phyloP scores from a whole-genome alignment of 1,140 invertebrate species.

The Pseudomyrmex dendroicus region DNA sequence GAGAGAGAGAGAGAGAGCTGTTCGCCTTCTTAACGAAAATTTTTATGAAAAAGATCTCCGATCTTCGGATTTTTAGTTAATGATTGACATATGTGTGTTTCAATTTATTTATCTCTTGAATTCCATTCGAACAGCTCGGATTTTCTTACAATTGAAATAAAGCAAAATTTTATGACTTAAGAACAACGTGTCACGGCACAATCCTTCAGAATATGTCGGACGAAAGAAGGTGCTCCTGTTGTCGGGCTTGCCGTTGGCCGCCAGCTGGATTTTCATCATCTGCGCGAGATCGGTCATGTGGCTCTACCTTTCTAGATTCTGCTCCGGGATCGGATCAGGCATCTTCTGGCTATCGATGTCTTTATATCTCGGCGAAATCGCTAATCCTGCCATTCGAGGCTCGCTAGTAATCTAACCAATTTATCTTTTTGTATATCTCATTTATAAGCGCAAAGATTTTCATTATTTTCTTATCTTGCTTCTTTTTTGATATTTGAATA shows the following conservation, averaged over 20 bases:
- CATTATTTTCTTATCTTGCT: too few relatives aligned
- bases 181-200: constrained; percentile 67
- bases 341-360: constrained; percentile 85
- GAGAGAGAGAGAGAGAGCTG: neutral
- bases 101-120: neutral
- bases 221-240: constrained; percentile 85
- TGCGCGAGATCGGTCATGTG: constrained; percentile 78
- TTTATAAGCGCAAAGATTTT: too few relatives aligned
- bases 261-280: constrained; percentile 85
- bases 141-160: constrained; percentile 1
- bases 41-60: too few relatives aligned
- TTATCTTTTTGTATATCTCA: too few relatives aligned
- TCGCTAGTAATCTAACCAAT: constrained; percentile 83
- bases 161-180: constrained; percentile 53
- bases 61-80: too few relatives aligned
- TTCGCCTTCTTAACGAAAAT: neutral
- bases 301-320: constrained; percentile 85
- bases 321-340: constrained; percentile 86
- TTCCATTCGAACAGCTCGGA: neutral
- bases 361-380: constrained; percentile 86
- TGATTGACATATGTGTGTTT: neutral
- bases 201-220: constrained; percentile 85
- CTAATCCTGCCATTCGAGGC: constrained; percentile 86
- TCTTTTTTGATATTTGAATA: too few relatives aligned
- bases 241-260: constrained; percentile 82